phyloP scores from a whole-genome alignment of 1,140 invertebrate genomes.

The Gyrodactylus salaris region DNA sequence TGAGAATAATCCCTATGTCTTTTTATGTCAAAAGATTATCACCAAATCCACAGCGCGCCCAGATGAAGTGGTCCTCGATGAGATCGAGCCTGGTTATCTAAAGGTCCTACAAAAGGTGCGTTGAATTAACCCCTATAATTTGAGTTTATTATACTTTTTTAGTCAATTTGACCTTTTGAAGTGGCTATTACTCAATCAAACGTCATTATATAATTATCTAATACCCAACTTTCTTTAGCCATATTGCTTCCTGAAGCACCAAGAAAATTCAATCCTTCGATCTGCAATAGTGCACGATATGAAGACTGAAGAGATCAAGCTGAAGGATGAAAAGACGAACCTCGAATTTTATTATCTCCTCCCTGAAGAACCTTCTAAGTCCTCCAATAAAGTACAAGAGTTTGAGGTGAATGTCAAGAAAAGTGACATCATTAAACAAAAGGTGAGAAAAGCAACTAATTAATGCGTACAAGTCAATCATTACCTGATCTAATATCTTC shows the following conservation, averaged over 20 bases:
- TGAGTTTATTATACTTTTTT: no score
- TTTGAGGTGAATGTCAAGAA: no score
- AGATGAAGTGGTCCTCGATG: background rate
- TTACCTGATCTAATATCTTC: no score
- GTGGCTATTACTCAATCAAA: no score
- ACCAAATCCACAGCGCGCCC: background rate
- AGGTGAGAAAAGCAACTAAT: no score
- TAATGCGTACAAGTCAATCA: no score
- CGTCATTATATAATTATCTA: no score
- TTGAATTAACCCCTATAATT: no score
- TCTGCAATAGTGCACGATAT: background rate
- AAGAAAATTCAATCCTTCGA: background rate
- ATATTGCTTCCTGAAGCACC: background rate
- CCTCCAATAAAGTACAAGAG: no score
- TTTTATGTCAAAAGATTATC: background rate
- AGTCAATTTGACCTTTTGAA: no score
- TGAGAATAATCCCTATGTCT: background rate
- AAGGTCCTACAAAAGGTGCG: background rate
- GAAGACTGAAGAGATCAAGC: background rate
- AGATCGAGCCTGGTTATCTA: slow-evolving; percentile 3
- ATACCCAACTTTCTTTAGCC: background rate
- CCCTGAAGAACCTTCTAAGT: no score
- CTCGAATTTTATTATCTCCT: background rate
- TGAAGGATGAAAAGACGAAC: background rate
- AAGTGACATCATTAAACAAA: no score